phyloP scores from a whole-genome alignment of 2,113 vertebrate genomes.

The Amphilophus citrinellus region DNA sequence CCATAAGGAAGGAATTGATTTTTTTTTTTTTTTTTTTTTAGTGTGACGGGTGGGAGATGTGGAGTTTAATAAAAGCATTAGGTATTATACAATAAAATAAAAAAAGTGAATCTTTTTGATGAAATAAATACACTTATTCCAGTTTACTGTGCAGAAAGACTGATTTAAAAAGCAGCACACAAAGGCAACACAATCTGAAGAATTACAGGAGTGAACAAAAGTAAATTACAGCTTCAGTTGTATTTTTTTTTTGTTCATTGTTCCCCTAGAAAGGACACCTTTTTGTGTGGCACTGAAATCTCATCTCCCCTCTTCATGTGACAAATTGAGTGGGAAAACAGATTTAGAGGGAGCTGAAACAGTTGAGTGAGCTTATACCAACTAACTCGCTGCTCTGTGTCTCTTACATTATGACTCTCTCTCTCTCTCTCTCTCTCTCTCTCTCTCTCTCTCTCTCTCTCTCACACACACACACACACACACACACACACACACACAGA shows the following conservation, averaged over 20 bases:
- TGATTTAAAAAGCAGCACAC: neutral
- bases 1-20: conserved; percentile 24
- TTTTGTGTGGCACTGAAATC: conserved; percentile 9
- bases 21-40: neutral
- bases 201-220: neutral
- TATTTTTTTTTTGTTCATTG: neutral
- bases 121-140: neutral
- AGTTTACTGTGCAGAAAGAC: neutral
- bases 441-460: neutral
- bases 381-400: conserved; percentile 36
- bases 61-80: neutral
- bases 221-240: neutral
- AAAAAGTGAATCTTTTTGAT: neutral
- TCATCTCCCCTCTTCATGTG: neutral
- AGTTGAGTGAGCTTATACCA: conserved; percentile 20
- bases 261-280: neutral
- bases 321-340: conserved; percentile 64
- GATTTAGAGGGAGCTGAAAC: conserved; percentile 49
- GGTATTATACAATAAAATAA: neutral
- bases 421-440: neutral
- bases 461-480: neutral
- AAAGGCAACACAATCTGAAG: neutral
- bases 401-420: conserved; percentile 15
- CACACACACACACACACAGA: neutral
- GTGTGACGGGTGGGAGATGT: neutral